Conservation (phyloP, 2,797 vertebrate genomes). For the Rachycentron canadum region DNA sequence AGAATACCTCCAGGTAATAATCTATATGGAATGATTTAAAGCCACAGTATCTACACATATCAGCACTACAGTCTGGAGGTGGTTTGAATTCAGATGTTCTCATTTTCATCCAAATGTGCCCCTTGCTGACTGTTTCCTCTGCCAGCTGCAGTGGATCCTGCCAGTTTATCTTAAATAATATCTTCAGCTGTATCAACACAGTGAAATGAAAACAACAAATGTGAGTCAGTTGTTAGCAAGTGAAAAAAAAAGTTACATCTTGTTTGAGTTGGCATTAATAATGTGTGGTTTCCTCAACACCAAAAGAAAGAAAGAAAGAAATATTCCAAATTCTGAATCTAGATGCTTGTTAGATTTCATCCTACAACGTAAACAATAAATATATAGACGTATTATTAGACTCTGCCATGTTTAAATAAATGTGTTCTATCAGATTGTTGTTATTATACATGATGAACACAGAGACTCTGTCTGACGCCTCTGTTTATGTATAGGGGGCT, state of each 20-base stretch:
- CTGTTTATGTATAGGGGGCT: slow-evolving; percentile 1
- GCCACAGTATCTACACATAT: slow-evolving; percentile 17
- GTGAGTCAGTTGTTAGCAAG: neutral
- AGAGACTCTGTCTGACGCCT: slow-evolving; percentile 1
- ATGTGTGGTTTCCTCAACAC: neutral
- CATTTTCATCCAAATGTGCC: slow-evolving; percentile 37
- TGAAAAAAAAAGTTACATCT: neutral
- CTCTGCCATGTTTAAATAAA: slow-evolving; percentile 9
- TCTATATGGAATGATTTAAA: slow-evolving; percentile 47
- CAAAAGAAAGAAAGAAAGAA: slow-evolving; percentile 30
- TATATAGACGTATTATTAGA: slow-evolving; percentile 29
- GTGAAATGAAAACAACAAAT: neutral
- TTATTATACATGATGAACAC: neutral
- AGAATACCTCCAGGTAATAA: slow-evolving; percentile 10
- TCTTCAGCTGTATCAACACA: neutral
- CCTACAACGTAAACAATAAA: slow-evolving; percentile 21
- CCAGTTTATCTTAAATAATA: slow-evolving; percentile 31
- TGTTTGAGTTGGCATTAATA: neutral
- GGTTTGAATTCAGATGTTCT: slow-evolving; percentile 46
- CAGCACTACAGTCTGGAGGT: neutral
- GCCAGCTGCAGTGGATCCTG: neutral
- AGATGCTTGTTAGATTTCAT: neutral
- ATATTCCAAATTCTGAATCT: neutral
- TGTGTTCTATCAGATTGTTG: slow-evolving; percentile 2
- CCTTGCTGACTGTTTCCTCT: slow-evolving; percentile 12